These are phyloP conservation scores for Buteo buteo DNA, from an alignment of 2,113 vertebrate species.

Conservation along the genomic window DNA sequence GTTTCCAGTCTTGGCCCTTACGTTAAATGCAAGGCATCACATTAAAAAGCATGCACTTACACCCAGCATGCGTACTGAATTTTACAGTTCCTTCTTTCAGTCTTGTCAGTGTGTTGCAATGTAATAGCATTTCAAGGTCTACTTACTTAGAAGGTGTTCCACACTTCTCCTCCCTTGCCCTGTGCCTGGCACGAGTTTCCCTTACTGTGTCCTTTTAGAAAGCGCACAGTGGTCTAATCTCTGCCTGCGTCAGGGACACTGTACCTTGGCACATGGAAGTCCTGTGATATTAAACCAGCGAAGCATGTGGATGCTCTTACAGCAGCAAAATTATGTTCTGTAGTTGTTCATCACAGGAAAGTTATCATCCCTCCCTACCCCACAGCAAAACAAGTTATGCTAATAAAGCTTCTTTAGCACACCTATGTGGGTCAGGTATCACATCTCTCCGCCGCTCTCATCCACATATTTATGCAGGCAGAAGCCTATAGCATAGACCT, in stretches of 20 bases:
- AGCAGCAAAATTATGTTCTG: background rate
- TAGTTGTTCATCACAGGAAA: slow-evolving; percentile 27
- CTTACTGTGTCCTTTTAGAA: background rate
- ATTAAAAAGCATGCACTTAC: background rate
- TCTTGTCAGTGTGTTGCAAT: background rate
- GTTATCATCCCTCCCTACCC: slow-evolving; percentile 48
- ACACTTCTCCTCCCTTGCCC: background rate
- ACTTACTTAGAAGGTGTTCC: background rate
- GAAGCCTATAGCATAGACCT: background rate
- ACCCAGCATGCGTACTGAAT: background rate
- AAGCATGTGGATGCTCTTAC: slow-evolving; percentile 10
- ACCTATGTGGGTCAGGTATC: slow-evolving; percentile 61
- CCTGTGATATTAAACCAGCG: background rate
- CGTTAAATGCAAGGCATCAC: background rate
- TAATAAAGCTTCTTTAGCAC: slow-evolving; percentile 33
- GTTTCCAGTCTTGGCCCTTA: background rate
- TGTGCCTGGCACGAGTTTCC: background rate
- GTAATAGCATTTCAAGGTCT: background rate
- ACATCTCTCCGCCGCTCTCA: background rate
- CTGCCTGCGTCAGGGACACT: fast-evolving
- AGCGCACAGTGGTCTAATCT: background rate
- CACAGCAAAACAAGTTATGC: slow-evolving; percentile 30
- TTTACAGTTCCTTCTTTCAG: background rate
- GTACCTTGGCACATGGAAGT: background rate
- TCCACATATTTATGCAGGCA: slow-evolving; percentile 43